Evolutionary conservation across 2,888 invertebrate genomes (phyloP).

Genomic region (Stomorhina lunata): DNA sequence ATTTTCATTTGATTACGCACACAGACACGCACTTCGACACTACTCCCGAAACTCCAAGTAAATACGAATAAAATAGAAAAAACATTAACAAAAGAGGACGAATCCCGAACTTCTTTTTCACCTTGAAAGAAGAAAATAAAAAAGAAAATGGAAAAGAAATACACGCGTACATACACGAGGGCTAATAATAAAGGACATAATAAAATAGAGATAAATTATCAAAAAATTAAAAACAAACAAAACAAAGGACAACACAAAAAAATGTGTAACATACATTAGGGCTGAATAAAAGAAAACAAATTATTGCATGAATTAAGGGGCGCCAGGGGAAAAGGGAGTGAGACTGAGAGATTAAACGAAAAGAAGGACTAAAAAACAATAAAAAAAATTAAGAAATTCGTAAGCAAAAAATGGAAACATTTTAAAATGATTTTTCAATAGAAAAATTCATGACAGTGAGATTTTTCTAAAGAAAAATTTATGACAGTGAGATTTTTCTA

Average conservation of each 20-base stretch:
- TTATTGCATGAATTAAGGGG: not conserved
- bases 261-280: slow-evolving; percentile 25
- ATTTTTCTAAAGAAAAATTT: no score
- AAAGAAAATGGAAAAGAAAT: slow-evolving; percentile 24
- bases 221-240: not conserved
- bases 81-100: not conserved
- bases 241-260: not conserved
- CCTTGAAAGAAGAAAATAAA: slow-evolving; percentile 62
- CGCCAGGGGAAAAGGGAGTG: not conserved
- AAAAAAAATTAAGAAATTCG: not conserved
- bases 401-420: no score
- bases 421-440: no score
- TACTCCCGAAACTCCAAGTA: slow-evolving; percentile 41
- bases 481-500: no score
- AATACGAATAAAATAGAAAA: not conserved
- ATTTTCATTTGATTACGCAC: slow-evolving; percentile 5
- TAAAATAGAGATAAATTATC: slow-evolving; percentile 5
- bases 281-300: not conserved
- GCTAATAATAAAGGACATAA: not conserved
- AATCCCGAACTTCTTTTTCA: slow-evolving; percentile 60
- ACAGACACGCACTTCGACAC: not conserved
- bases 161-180: not conserved
- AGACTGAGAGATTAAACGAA: not conserved
- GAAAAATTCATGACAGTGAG: no score
- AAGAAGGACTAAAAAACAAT: not conserved